These are phyloP conservation scores for Trochalopteron elliotii DNA, from an alignment of 2,113 vertebrate genomes.

Conservation along the genomic window DNA sequence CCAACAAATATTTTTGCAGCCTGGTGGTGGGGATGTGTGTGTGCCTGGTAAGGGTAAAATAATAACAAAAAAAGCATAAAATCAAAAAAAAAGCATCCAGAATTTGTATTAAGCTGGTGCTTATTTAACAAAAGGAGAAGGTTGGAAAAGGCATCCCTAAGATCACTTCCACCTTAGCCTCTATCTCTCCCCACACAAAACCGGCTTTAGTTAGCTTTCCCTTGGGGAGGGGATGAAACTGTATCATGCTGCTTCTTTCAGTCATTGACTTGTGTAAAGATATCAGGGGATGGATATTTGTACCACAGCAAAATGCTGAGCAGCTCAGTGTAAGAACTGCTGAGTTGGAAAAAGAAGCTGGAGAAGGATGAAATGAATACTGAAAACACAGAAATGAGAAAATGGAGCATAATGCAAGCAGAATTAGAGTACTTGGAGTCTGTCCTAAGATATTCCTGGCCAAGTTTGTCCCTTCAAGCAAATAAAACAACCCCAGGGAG, in stretches of 20 bases:
- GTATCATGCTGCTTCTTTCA: background rate
- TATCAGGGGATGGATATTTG: background rate
- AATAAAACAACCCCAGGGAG: constrained; percentile 34
- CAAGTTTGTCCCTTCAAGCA: constrained; percentile 46
- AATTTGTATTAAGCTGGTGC: background rate
- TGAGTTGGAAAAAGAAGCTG: constrained; percentile 45
- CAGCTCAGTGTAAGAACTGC: constrained; percentile 40
- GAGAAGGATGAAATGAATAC: constrained; percentile 48
- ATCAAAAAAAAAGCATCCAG: background rate
- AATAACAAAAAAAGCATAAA: background rate
- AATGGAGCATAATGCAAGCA: constrained; percentile 25
- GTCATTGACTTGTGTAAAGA: background rate
- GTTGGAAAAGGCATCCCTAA: background rate
- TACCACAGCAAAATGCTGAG: constrained; percentile 4
- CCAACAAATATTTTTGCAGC: background rate
- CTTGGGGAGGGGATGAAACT: background rate
- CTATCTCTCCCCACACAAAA: background rate
- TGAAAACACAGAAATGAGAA: constrained; percentile 32
- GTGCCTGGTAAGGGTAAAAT: background rate
- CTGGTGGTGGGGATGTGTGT: background rate
- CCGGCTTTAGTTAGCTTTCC: background rate
- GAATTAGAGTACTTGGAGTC: constrained; percentile 44
- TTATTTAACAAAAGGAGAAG: background rate
- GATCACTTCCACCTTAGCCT: background rate
- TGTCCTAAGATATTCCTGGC: constrained; percentile 32